Conservation (phyloP, 2,888 invertebrate species). For the Microctonus hyperodae region DNA sequence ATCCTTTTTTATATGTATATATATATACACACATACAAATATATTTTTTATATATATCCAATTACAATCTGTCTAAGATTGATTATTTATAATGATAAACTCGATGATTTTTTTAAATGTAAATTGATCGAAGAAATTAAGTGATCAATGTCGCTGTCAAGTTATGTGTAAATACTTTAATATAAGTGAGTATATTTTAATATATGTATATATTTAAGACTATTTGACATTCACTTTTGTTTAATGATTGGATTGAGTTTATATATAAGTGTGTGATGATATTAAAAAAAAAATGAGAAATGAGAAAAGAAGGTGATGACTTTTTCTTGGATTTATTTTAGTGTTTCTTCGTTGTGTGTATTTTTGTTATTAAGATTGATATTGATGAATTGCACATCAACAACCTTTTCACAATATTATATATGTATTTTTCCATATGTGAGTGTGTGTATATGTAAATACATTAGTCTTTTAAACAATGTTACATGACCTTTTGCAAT, state of each 20-base stretch:
- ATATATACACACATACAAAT: not conserved
- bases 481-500: not conserved
- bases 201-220: too few relatives aligned
- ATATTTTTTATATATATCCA: not conserved
- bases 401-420: not conserved
- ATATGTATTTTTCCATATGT: too few relatives aligned
- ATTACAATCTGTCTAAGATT: not conserved
- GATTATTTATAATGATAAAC: not conserved
- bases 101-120: not conserved
- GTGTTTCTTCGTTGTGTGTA: not conserved
- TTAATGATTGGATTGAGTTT: not conserved
- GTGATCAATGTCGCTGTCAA: not conserved
- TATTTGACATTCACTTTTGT: not conserved
- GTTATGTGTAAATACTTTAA: not conserved
- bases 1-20: not conserved
- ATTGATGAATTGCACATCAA: constrained; percentile 24
- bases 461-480: not conserved
- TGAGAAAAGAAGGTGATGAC: not conserved
- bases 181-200: too few relatives aligned
- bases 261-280: not conserved
- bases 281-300: not conserved
- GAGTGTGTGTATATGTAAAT: too few relatives aligned
- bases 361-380: constrained; percentile 22
- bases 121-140: not conserved
- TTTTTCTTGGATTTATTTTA: not conserved